phyloP scores from a whole-genome alignment of 64 coral and sea anemone species.

The Stichodactyla helianthus region DNA sequence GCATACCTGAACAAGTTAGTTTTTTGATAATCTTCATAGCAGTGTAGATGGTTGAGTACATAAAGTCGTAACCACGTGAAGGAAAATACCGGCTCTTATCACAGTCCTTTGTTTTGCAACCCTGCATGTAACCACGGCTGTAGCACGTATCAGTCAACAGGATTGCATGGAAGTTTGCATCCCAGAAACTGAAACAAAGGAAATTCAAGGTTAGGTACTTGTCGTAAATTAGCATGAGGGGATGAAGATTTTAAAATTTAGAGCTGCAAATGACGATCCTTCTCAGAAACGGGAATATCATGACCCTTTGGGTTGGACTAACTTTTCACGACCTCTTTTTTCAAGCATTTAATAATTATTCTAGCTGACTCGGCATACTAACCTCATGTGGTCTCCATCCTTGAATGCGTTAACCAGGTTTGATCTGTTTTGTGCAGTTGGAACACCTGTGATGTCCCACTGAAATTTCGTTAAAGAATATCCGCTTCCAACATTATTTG shows the following conservation, averaged over 20 bases:
- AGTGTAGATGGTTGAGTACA: neutral
- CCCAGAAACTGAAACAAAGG: constrained; percentile 38
- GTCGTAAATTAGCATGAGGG: neutral
- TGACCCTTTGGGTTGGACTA: no score
- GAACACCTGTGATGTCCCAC: constrained; percentile 35
- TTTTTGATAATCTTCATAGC: neutral
- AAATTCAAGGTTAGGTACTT: neutral
- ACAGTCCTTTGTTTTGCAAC: neutral
- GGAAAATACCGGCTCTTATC: neutral
- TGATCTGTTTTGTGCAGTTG: constrained; percentile 20
- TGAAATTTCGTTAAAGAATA: neutral
- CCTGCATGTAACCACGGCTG: neutral
- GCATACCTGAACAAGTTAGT: neutral
- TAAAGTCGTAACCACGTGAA: neutral
- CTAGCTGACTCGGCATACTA: neutral
- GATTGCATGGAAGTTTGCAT: constrained; percentile 24
- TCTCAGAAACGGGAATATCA: no score
- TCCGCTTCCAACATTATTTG: no score
- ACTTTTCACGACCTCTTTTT: no score
- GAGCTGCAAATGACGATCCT: no score
- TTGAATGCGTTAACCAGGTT: constrained; percentile 11
- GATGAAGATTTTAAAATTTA: no score
- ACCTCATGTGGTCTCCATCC: constrained; percentile 30
- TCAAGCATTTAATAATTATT: no score
- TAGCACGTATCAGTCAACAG: constrained; percentile 47